Conservation (phyloP, 2,113 vertebrate species). For the Zingel zingel region DNA sequence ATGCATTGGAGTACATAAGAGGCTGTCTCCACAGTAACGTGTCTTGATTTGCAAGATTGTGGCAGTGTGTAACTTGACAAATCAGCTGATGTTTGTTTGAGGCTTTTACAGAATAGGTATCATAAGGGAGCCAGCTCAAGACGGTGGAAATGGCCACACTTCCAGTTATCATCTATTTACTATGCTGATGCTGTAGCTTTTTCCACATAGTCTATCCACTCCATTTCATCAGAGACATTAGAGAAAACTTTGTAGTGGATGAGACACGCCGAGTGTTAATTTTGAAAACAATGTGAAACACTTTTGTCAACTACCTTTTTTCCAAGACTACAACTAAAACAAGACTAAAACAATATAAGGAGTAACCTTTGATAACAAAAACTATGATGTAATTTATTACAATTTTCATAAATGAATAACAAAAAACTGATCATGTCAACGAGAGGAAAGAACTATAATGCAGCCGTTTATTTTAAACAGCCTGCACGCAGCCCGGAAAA, state of each 20-base stretch:
- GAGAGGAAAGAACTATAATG: not conserved
- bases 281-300: not conserved
- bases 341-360: not conserved
- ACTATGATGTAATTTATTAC: not conserved
- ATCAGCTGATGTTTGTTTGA: constrained; percentile 50
- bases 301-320: not conserved
- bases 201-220: not conserved
- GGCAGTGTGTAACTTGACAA: constrained; percentile 21
- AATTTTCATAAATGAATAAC: not conserved
- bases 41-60: constrained; percentile 42
- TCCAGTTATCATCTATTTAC: constrained; percentile 2
- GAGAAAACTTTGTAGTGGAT: not conserved
- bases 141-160: not conserved
- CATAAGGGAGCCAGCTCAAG: constrained; percentile 21
- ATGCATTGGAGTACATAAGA: constrained; percentile 43
- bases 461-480: not conserved
- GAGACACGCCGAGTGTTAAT: not conserved
- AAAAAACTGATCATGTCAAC: not conserved
- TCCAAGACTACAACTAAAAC: not conserved
- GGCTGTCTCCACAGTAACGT: constrained; percentile 48
- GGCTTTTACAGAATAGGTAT: constrained; percentile 28
- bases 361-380: not conserved
- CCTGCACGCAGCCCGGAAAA: not conserved
- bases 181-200: not conserved
- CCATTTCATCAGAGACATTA: not conserved